Evolutionary conservation across 2,797 vertebrate genomes (phyloP), one percentile per base, ranked within the genome.

Genomic region (Chelonia mydas): DNA sequence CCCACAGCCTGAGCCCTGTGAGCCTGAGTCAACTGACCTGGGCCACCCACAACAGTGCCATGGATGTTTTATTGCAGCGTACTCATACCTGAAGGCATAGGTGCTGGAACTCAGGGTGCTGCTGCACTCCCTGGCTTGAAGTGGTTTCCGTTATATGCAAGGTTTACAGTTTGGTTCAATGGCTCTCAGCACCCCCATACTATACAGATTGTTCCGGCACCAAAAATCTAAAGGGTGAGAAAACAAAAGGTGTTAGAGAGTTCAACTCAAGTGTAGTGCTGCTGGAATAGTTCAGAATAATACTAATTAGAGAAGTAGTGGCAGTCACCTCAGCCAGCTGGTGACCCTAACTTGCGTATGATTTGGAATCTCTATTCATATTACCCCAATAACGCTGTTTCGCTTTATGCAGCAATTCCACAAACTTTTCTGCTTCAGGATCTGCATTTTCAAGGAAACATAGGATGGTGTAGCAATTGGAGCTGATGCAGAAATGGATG

Each of bases 401-500:
- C 0, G 0, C n/a, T 59, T 78, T 81, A 84, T 3, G 84, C 10
- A 33, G 33, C 55, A 45, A 61, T 37, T 65, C 15, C 68, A 77
- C 4, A 87, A 84, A 80, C 2, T 57, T 91, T 90, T 87, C 31
- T n/a, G 45, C 51, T 51, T 21, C 15, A 19, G 51, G 59, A 31
- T 31, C 54, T 81, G 10, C 7, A 19, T 86, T 45, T 89, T 57
- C 61, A 91, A 86, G 81, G 45, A 37, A 51, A 65, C 37, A 83
- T 28, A 23, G 89, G 65, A 81, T 31, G 68, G 28, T 6, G 79
- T 61, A 89, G 55, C 33, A 51, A 50, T 21, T 54, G 47, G 50
- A 88, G 96, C 81, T 23, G 4, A 27, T 53, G 27, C 61, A 81
- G 59, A 94, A 89, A 25, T 13, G 82, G 72, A 90, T 88, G 89